phyloP scores from a whole-genome alignment of 2,113 vertebrate genomes.

The Carollia perspicillata region DNA sequence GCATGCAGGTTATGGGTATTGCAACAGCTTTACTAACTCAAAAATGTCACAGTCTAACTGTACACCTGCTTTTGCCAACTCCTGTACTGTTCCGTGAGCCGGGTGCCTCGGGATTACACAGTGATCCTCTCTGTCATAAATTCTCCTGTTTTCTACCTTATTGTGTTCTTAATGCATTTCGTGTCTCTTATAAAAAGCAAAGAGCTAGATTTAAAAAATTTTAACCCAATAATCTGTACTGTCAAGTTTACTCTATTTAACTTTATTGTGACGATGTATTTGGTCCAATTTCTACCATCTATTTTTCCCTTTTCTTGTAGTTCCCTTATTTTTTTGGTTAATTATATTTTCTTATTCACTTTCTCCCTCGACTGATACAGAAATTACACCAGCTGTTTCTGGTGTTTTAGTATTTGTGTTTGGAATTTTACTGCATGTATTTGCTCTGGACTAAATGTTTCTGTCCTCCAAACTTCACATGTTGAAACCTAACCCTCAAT shows the following conservation, averaged over 20 bases:
- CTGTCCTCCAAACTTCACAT: neutral
- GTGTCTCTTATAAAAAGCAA: neutral
- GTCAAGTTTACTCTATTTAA: neutral
- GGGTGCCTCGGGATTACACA: neutral
- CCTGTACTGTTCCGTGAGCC: neutral
- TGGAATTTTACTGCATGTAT: neutral
- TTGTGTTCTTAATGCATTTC: neutral
- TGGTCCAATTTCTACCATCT: neutral
- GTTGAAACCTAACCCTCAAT: neutral
- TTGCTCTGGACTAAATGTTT: neutral
- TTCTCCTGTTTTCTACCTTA: neutral
- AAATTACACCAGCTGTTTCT: neutral
- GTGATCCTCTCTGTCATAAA: neutral
- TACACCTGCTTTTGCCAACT: neutral
- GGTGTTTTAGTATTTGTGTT: neutral
- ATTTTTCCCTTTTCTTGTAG: neutral
- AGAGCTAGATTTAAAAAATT: neutral
- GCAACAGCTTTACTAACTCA: neutral
- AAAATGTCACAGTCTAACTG: neutral
- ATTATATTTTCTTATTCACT: neutral
- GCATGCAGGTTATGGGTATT: neutral
- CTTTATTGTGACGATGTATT: neutral
- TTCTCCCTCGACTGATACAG: neutral
- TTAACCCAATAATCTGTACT: neutral
- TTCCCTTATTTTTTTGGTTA: neutral